These are phyloP conservation scores for Podotricha telesiphe DNA, from an alignment of 2,888 invertebrate species.

Conservation along the genomic window DNA sequence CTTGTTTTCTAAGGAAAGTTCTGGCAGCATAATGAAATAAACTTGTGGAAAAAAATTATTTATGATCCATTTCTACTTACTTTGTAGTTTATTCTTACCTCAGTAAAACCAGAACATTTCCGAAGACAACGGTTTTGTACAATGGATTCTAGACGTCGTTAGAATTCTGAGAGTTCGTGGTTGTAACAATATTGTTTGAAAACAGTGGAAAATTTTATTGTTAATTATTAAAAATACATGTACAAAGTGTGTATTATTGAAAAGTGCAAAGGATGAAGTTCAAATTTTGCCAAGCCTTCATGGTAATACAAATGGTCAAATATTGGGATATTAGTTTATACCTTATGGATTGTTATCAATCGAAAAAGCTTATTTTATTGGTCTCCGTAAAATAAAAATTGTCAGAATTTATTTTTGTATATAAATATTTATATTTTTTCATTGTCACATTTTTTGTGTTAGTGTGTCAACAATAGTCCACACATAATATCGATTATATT, in stretches of 20 bases:
- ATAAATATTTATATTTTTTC: no score
- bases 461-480: no score
- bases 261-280: slow-evolving; percentile 31
- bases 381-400: slow-evolving; percentile 10
- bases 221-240: background rate
- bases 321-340: background rate
- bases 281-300: slow-evolving; percentile 29
- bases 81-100: no score
- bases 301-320: background rate
- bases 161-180: background rate
- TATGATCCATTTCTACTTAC: no score
- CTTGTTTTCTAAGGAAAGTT: background rate
- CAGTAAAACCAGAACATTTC: background rate
- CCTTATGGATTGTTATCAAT: no score
- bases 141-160: background rate
- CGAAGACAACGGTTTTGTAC: background rate
- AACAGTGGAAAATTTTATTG: background rate
- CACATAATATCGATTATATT: background rate
- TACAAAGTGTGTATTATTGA: slow-evolving; percentile 27
- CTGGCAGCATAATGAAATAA: background rate
- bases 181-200: slow-evolving; percentile 13
- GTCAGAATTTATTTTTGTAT: background rate
- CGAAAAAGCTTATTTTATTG: slow-evolving; percentile 1
- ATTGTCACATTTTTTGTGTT: no score
- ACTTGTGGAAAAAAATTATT: no score